A percentile compares a stretch with the other conserved stretches of the same genome.
phyloP scores from a whole-genome alignment of 2,797 vertebrate genomes.

The Sciaenops ocellatus region DNA sequence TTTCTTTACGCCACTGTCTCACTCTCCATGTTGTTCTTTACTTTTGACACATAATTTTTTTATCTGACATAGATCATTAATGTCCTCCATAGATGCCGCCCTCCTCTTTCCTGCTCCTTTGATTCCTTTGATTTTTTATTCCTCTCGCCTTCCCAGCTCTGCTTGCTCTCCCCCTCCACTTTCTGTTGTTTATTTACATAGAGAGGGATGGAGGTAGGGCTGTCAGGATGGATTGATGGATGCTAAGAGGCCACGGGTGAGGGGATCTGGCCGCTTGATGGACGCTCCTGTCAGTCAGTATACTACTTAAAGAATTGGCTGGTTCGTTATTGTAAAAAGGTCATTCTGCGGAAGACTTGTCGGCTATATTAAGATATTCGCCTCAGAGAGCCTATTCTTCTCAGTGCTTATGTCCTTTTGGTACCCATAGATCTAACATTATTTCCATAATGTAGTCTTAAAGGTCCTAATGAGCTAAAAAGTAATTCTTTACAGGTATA shows the following conservation, averaged over 20 bases:
- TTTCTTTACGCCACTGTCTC: conserved; percentile 8
- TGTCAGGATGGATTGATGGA: conserved; percentile 75
- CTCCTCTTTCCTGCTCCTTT: conserved; percentile 27
- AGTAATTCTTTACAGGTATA: conserved; percentile 46
- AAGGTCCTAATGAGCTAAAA: conserved; percentile 41
- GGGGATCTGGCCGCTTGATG: conserved; percentile 70
- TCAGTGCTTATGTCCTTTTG: conserved; percentile 1
- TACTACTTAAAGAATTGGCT: conserved; percentile 71
- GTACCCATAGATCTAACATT: conserved; percentile 15
- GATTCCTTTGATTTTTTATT: conserved; percentile 72
- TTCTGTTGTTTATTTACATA: conserved; percentile 78
- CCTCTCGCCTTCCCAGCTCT: conserved; percentile 1
- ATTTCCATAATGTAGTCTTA: conserved; percentile 35
- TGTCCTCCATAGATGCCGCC: conserved; percentile 41
- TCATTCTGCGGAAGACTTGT: conserved; percentile 12
- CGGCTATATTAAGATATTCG: conserved; percentile 38
- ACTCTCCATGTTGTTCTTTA: conserved; percentile 24
- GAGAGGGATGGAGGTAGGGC: conserved; percentile 52
- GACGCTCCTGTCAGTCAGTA: conserved; percentile 70
- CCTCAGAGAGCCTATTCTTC: conserved; percentile 1
- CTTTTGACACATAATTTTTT: conserved; percentile 66
- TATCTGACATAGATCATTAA: conserved; percentile 75
- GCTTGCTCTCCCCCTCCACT: conserved; percentile 42
- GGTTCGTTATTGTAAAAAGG: conserved; percentile 59
- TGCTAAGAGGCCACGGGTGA: conserved; percentile 66